Conservation (phyloP, 2,888 invertebrate genomes). For the Eustalomyia histrio region DNA sequence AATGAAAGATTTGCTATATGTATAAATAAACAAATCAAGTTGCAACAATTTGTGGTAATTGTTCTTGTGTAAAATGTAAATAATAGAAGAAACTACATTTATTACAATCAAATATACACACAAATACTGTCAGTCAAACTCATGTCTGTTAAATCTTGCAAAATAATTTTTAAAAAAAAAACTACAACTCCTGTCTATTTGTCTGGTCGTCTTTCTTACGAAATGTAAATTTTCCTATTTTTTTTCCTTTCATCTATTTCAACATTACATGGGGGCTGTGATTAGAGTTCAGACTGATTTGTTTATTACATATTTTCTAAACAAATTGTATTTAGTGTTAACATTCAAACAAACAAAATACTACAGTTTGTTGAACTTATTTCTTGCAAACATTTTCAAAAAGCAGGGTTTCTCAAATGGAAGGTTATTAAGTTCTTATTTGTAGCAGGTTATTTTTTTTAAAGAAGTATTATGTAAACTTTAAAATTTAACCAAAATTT, state of each 20-base stretch:
- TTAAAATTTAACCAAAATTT: no score
- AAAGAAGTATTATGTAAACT: no score
- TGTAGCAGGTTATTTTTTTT: no score
- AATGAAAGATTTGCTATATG: not conserved
- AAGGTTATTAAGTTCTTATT: no score
- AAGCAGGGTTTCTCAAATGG: not conserved
- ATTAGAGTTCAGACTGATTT: slow-evolving; percentile 46
- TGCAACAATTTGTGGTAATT: slow-evolving; percentile 54
- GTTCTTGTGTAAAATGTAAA: slow-evolving; percentile 16
- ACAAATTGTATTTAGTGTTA: not conserved
- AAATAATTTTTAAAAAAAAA: slow-evolving; percentile 7
- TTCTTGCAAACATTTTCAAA: not conserved
- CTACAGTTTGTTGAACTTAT: not conserved
- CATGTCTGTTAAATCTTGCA: slow-evolving; percentile 27
- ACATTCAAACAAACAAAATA: not conserved
- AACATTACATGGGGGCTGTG: slow-evolving; percentile 29
- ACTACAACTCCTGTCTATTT: slow-evolving; percentile 25
- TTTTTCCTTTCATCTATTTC: not conserved
- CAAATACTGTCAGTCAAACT: slow-evolving; percentile 46
- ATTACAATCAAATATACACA: slow-evolving; percentile 31
- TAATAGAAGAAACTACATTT: slow-evolving; percentile 42
- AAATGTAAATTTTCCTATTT: slow-evolving; percentile 40
- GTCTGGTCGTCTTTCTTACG: slow-evolving; percentile 32
- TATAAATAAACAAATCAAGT: slow-evolving; percentile 7
- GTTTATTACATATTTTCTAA: slow-evolving; percentile 29